Conservation (phyloP, 2,797 vertebrate genomes). For the Sylvilagus floridanus region DNA sequence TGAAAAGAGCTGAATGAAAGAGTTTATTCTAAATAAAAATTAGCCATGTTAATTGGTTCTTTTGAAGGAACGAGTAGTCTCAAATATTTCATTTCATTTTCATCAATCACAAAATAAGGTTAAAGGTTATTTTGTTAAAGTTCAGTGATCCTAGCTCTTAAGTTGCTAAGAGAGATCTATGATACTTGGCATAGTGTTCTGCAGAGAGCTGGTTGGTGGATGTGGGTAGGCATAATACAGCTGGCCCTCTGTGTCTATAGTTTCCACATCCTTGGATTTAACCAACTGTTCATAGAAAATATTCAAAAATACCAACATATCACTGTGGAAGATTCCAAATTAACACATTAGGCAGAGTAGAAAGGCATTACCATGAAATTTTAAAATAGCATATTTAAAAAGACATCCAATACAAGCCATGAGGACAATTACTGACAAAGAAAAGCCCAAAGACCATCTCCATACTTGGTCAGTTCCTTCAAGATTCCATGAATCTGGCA, state of each 20-base stretch:
- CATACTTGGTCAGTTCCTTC: neutral
- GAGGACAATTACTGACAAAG: slow-evolving; percentile 24
- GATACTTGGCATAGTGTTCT: neutral
- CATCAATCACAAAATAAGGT: neutral
- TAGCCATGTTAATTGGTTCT: neutral
- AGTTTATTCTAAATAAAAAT: slow-evolving; percentile 1
- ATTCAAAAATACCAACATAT: neutral
- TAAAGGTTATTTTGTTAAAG: neutral
- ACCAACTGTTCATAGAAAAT: too few relatives aligned
- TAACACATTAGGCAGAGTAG: neutral
- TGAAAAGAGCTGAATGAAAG: neutral
- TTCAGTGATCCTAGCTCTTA: neutral
- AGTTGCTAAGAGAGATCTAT: neutral
- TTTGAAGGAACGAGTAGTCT: neutral
- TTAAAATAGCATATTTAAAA: neutral
- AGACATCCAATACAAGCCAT: neutral
- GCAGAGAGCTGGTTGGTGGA: neutral
- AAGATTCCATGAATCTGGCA: neutral
- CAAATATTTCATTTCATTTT: neutral
- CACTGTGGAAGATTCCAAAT: neutral
- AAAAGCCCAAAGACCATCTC: slow-evolving; percentile 1
- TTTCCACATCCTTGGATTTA: too few relatives aligned
- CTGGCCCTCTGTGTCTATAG: too few relatives aligned
- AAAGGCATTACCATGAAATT: neutral
- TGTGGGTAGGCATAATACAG: neutral